These are phyloP conservation scores for Cervus canadensis DNA, from an alignment of 2,113 vertebrate species.

Conservation along the genomic window DNA sequence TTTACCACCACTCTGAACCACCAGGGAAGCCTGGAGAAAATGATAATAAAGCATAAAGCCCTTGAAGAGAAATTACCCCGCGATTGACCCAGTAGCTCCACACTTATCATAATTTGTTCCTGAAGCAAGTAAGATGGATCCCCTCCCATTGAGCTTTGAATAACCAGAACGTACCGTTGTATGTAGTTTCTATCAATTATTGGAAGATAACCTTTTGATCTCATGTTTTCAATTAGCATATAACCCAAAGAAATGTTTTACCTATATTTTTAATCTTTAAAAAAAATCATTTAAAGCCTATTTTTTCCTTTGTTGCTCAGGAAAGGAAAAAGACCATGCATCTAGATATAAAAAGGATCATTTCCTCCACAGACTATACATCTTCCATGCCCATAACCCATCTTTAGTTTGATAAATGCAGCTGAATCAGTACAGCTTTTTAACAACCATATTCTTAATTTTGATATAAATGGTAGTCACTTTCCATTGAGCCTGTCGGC, in stretches of 20 bases:
- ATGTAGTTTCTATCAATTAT: neutral
- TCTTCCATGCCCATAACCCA: neutral
- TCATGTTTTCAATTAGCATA: neutral
- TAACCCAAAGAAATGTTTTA: constrained; percentile 19
- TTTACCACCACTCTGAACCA: neutral
- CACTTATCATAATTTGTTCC: neutral
- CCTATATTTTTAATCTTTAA: neutral
- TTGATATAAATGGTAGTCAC: constrained; percentile 4
- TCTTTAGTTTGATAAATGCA: neutral
- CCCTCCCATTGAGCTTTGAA: neutral
- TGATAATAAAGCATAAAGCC: neutral
- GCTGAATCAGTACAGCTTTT: neutral
- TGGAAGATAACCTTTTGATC: neutral
- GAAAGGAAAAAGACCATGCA: neutral
- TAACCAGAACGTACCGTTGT: neutral
- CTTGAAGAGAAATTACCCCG: neutral
- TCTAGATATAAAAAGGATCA: neutral
- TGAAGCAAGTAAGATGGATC: neutral
- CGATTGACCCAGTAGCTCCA: neutral
- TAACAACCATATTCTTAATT: neutral
- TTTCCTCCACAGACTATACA: neutral
- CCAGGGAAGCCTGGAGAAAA: neutral
- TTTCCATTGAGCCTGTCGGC: neutral
- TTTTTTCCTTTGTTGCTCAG: neutral
- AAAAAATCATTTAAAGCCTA: neutral